Evolutionary conservation across 2,113 vertebrate genomes (phyloP).

Genomic region (Panthera tigris): DNA sequence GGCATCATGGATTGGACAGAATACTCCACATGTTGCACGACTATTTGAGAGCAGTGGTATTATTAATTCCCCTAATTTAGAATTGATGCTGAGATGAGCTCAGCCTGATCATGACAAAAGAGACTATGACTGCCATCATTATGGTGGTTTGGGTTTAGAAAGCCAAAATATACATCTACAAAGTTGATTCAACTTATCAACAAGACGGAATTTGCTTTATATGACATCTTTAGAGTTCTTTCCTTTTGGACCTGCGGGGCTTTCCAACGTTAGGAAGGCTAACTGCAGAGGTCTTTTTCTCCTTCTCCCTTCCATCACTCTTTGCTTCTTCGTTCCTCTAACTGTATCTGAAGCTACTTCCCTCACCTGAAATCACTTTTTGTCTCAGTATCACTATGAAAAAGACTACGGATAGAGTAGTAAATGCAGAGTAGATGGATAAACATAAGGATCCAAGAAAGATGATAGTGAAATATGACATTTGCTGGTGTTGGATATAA

Average conservation of each 20-base stretch:
- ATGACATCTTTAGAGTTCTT: neutral
- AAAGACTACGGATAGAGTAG: neutral
- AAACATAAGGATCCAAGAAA: neutral
- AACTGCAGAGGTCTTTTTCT: neutral
- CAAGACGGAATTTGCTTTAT: neutral
- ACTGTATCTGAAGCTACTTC: neutral
- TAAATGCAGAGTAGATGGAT: conserved; percentile 3
- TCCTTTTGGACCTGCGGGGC: neutral
- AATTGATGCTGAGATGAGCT: neutral
- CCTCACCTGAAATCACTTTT: neutral
- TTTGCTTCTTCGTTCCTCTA: neutral
- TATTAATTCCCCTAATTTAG: neutral
- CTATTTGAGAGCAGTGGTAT: neutral
- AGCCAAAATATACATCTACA: neutral
- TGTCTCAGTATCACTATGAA: neutral
- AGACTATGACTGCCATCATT: neutral
- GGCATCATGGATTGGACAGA: neutral
- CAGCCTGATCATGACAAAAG: neutral
- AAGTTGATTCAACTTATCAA: neutral
- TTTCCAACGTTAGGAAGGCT: neutral
- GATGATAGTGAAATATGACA: neutral
- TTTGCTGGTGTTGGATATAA: conserved; percentile 54
- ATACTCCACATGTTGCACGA: neutral
- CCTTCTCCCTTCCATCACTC: neutral
- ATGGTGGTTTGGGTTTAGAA: neutral